phyloP scores from a whole-genome alignment of 2,888 invertebrate genomes.

The Eilema caniola region DNA sequence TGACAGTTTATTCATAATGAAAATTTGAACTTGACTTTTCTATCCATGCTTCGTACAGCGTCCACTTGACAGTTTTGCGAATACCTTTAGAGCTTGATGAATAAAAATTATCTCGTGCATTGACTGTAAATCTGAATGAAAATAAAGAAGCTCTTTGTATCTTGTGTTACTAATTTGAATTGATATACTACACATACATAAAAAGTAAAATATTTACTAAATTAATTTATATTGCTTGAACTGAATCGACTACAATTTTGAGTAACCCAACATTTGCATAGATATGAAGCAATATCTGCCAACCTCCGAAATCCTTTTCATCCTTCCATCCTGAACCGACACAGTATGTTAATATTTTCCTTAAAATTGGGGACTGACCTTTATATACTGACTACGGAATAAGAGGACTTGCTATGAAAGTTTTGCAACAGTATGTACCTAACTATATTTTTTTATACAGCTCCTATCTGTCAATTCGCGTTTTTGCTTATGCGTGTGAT shows the following conservation, averaged over 20 bases:
- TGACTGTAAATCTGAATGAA: no score
- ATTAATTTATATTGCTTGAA: constrained; percentile 35
- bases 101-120: no score
- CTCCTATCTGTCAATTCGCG: no score
- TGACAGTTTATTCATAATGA: no score
- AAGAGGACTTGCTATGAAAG: not conserved
- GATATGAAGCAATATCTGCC: constrained; percentile 47
- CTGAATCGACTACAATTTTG: constrained; percentile 27
- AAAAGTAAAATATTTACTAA: constrained; percentile 26
- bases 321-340: constrained; percentile 19
- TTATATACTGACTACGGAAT: not conserved
- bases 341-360: constrained; percentile 28
- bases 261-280: constrained; percentile 45
- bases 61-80: no score
- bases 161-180: no score
- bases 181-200: constrained; percentile 17
- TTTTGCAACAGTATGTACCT: not conserved
- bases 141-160: no score
- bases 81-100: no score
- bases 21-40: no score
- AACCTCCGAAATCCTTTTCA: constrained; percentile 34
- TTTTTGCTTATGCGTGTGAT: no score
- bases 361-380: constrained; percentile 28
- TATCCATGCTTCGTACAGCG: no score
- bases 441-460: not conserved